A percentile compares a stretch with the other conserved stretches of the same genome.
Conservation (phyloP, 2,888 invertebrate species). For the Danaus chrysippus region DNA sequence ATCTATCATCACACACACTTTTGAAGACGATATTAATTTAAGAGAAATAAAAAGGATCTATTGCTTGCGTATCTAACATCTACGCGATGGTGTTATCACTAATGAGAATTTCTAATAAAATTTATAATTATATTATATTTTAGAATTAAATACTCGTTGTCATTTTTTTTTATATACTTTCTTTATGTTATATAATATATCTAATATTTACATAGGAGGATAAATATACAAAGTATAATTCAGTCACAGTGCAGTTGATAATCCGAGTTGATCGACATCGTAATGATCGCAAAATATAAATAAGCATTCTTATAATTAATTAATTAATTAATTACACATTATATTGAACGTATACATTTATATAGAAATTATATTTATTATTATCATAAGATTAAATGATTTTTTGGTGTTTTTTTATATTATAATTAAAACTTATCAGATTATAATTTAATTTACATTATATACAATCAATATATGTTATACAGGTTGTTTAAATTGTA, state of each 20-base stretch:
- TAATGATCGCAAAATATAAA: slow-evolving; percentile 19
- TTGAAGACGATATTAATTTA: slow-evolving; percentile 66
- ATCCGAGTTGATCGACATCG: slow-evolving; percentile 21
- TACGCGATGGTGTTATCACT: slow-evolving; percentile 31
- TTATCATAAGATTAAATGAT: slow-evolving; percentile 62
- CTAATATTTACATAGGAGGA: slow-evolving; percentile 45
- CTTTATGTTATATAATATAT: slow-evolving; percentile 33
- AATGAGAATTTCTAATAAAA: slow-evolving; percentile 36
- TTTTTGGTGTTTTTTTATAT: slow-evolving; percentile 45
- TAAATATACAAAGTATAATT: slow-evolving; percentile 56
- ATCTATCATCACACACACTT: slow-evolving; percentile 59
- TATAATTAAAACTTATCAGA: slow-evolving; percentile 22
- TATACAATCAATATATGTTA: slow-evolving; percentile 21
- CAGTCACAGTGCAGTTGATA: slow-evolving; percentile 65
- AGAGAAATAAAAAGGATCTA: slow-evolving; percentile 46
- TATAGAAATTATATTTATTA: slow-evolving; percentile 35
- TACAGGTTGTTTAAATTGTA: background rate
- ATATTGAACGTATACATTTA: slow-evolving; percentile 42
- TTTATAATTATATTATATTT: slow-evolving; percentile 65
- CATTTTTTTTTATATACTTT: slow-evolving; percentile 47
- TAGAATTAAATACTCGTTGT: slow-evolving; percentile 78
- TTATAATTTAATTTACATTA: slow-evolving; percentile 23
- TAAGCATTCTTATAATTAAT: slow-evolving; percentile 29
- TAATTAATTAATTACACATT: too few relatives aligned
- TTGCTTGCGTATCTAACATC: slow-evolving; percentile 61